Evolutionary conservation across 2,797 vertebrate genomes (phyloP).

Genomic region (Enteromius unitaeniatus): DNA sequence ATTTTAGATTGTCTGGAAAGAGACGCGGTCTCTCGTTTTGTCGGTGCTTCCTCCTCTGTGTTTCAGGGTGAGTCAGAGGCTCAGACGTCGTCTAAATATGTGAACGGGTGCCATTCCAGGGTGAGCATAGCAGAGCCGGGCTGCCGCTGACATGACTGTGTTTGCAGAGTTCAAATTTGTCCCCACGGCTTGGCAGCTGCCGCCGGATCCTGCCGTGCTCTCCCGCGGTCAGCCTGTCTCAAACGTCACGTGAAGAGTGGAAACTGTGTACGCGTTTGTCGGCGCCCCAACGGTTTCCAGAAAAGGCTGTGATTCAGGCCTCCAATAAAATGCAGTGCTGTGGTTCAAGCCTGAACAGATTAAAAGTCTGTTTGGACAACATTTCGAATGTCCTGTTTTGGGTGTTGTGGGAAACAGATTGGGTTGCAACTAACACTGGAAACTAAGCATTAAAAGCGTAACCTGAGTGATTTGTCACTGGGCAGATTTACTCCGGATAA

Average conservation of each 20-base stretch:
- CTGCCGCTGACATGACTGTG: conserved; percentile 69
- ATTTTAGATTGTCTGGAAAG: conserved; percentile 78
- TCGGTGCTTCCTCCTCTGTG: conserved; percentile 64
- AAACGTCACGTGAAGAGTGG: conserved; percentile 63
- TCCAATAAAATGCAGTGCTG: conserved; percentile 75
- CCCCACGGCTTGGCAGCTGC: conserved; percentile 67
- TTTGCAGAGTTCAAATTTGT: conserved; percentile 67
- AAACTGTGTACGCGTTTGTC: conserved; percentile 66
- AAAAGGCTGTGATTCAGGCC: conserved; percentile 67
- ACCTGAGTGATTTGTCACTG: conserved; percentile 9
- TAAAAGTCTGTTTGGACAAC: conserved; percentile 79
- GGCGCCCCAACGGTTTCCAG: conserved; percentile 67
- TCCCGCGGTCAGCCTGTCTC: conserved; percentile 64
- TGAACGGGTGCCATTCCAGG: conserved; percentile 66
- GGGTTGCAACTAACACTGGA: conserved; percentile 23
- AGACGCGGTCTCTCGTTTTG: conserved; percentile 60
- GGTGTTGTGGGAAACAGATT: conserved; percentile 49
- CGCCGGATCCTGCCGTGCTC: conserved; percentile 53
- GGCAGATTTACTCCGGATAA: conserved; percentile 24
- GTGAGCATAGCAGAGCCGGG: conserved; percentile 50
- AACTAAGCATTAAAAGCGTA: conserved; percentile 14
- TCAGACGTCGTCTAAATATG: conserved; percentile 77
- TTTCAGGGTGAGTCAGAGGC: conserved; percentile 74
- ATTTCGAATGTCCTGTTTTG: conserved; percentile 66
- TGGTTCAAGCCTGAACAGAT: conserved; percentile 71